These are phyloP conservation scores for Trissolcus basalis DNA, from an alignment of 1,140 invertebrate genomes.

Conservation along the genomic window DNA sequence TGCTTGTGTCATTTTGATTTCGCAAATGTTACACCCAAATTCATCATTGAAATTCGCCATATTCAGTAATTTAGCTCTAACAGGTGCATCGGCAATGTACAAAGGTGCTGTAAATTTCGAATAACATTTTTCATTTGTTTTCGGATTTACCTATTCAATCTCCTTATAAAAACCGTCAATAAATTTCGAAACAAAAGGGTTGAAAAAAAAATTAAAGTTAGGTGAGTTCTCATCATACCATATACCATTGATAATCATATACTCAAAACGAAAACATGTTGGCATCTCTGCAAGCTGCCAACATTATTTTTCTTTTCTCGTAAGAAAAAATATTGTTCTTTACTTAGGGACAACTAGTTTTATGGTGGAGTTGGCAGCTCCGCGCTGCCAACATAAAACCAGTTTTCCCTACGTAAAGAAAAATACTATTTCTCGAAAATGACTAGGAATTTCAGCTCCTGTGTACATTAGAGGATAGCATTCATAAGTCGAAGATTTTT, in stretches of 20 bases:
- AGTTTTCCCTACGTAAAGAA: too few relatives aligned
- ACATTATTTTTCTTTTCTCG: too few relatives aligned
- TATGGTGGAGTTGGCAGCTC: too few relatives aligned
- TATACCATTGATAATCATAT: slow-evolving; percentile 10
- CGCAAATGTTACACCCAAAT: slow-evolving; percentile 54
- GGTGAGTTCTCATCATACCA: slow-evolving; percentile 15
- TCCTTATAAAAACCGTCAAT: slow-evolving; percentile 10
- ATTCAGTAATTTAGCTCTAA: slow-evolving; percentile 48
- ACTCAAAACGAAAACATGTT: too few relatives aligned
- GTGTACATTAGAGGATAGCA: slow-evolving; percentile 39
- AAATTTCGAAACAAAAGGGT: slow-evolving; percentile 5
- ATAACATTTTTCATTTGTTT: slow-evolving; percentile 9
- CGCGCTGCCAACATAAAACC: too few relatives aligned
- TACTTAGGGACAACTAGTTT: too few relatives aligned
- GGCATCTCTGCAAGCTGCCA: too few relatives aligned
- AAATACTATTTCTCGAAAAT: slow-evolving; percentile 19
- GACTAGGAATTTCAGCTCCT: slow-evolving; percentile 34
- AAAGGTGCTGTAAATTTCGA: slow-evolving; percentile 45
- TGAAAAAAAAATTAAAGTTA: slow-evolving; percentile 7
- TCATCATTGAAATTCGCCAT: slow-evolving; percentile 32
- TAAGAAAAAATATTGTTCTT: too few relatives aligned
- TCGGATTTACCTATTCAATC: slow-evolving; percentile 20
- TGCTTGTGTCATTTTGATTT: slow-evolving; percentile 33
- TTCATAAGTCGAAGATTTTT: slow-evolving; percentile 37
- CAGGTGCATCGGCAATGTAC: slow-evolving; percentile 53